Evolutionary conservation across 2,888 invertebrate genomes (phyloP).

Genomic region (Drosophila mimetica): DNA sequence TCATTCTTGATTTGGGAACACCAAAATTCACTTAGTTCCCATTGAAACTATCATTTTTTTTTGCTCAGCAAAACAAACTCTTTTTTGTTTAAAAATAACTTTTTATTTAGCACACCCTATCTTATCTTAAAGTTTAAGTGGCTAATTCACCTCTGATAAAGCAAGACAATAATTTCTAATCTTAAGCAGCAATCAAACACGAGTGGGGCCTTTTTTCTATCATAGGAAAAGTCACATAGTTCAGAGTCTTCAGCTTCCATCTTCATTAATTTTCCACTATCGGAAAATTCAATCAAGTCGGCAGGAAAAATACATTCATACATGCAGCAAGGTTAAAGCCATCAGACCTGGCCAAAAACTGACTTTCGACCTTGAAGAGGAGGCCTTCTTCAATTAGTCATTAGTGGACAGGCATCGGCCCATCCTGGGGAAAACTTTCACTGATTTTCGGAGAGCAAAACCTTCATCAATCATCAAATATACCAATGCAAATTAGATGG

Average conservation of each 20-base stretch:
- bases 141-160: constrained; percentile 11
- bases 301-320: constrained; percentile 19
- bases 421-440: constrained; percentile 63
- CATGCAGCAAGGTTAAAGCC: constrained; percentile 53
- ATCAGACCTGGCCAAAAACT: constrained; percentile 44
- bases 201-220: constrained; percentile 1
- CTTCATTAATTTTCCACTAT: constrained; percentile 36
- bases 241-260: constrained; percentile 22
- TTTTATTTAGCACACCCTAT: constrained; percentile 31
- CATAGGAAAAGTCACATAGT: constrained; percentile 5
- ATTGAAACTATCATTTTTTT: too few relatives aligned
- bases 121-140: constrained; percentile 28
- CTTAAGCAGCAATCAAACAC: constrained; percentile 11
- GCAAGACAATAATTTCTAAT: neutral
- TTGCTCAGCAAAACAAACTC: too few relatives aligned
- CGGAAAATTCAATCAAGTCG: constrained; percentile 43
- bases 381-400: constrained; percentile 56
- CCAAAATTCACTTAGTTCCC: neutral
- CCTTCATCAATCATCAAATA: constrained; percentile 16
- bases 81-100: constrained; percentile 2
- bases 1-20: constrained; percentile 10
- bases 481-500: constrained; percentile 27
- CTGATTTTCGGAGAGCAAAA: constrained; percentile 28
- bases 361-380: constrained; percentile 21
- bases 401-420: constrained; percentile 20